Conservation (phyloP, 2,113 vertebrate genomes). For the Neoarius graeffei region DNA sequence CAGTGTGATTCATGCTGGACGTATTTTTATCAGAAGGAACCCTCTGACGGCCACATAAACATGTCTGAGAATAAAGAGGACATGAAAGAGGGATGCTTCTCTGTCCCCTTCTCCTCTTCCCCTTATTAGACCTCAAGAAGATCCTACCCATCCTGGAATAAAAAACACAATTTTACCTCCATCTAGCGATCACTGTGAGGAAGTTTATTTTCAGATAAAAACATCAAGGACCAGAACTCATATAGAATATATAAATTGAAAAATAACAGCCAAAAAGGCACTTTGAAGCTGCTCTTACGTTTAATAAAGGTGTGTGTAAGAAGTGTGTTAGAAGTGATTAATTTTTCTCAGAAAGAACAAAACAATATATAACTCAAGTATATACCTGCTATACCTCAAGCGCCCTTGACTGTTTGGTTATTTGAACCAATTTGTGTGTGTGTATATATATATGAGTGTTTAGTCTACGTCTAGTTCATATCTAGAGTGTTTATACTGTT, state of each 20-base stretch:
- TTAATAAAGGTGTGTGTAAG: not conserved
- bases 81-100: not conserved
- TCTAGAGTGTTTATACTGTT: too few species aligned
- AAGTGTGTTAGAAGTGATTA: not conserved
- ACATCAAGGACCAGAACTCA: not conserved
- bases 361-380: too few species aligned
- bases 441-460: too few species aligned
- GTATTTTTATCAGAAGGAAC: not conserved
- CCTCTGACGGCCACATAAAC: not conserved
- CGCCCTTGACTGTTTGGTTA: too few species aligned
- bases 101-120: not conserved
- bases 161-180: constrained; percentile 26
- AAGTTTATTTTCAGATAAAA: not conserved
- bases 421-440: too few species aligned
- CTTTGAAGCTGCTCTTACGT: not conserved
- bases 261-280: too few species aligned
- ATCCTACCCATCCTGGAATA: not conserved
- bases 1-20: constrained; percentile 12
- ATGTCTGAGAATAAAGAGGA: not conserved
- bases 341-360: too few species aligned
- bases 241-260: not conserved
- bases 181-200: constrained; percentile 23
- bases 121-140: not conserved
- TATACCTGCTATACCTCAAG: too few species aligned
- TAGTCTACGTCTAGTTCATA: too few species aligned